Evolutionary conservation across 1,140 invertebrate genomes (phyloP), one percentile per base, ranked within the genome.

Genomic region (Bemisia tabaci): DNA sequence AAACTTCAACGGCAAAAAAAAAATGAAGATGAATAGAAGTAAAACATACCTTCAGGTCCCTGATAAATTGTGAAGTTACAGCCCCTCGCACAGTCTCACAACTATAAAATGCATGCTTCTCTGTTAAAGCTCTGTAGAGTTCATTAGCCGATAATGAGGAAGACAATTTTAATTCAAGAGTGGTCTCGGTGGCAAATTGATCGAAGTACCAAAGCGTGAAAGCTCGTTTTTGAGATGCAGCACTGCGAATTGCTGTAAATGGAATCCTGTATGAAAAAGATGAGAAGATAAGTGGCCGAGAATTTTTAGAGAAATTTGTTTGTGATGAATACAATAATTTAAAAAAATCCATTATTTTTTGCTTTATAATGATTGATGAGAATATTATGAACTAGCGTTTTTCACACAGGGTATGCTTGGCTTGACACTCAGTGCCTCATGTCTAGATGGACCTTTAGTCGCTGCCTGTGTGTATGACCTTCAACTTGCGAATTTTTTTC

Each of bases 21-120:
- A n/a, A n/a, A n/a, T n/a, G n/a, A n/a, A n/a, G n/a, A n/a, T n/a
- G n/a, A n/a, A n/a, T n/a, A n/a, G n/a, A n/a, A n/a, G n/a, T n/a
- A n/a, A n/a, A 62, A 69, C 62, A 64, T 74, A 85, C 84, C 82
- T 94, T 94, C 65, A 94, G 80, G 79, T 94, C 91, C 66, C 90
- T 82, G 39, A 92, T 91, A 73, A 90, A 93, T 76, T 94, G 91
- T 60, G 90, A 85, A 2, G 90, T 92, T 25, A 94, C 91, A 65
- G 90, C 89, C 71, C 84, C 89, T 17, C 90, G 82, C 1, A 94
- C 91, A 0, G 91, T 93, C 75, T 94, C 91, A 78, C 91, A 94
- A 71, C 89, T 91, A 75, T 92, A 94, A 79, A 94, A 94, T 2
- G 90, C 91, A 74, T 94, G 91, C 73, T 91, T 91, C 76, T 94